These are phyloP conservation scores for Lateolabrax maculatus DNA, from an alignment of 2,797 vertebrate species.

Conservation along the genomic window DNA sequence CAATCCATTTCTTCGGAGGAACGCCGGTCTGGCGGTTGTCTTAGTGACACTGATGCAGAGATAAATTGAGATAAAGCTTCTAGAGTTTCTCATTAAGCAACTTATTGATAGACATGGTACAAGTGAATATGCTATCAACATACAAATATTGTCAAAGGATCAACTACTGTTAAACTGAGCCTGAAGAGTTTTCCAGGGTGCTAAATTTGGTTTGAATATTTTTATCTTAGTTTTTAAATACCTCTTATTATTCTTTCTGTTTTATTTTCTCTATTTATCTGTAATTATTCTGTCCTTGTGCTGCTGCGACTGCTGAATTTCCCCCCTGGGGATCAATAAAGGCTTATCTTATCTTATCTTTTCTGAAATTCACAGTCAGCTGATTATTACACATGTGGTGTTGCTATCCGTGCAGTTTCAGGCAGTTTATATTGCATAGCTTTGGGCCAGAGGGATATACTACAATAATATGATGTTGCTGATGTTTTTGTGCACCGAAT, in stretches of 20 bases:
- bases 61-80: background rate
- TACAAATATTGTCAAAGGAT: background rate
- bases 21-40: background rate
- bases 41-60: background rate
- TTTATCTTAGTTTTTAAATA: too few relatives aligned
- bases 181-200: background rate
- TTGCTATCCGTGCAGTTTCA: background rate
- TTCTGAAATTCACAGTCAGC: background rate
- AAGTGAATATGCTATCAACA: background rate
- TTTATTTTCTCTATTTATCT: too few relatives aligned
- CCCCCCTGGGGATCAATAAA: too few relatives aligned
- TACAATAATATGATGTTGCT: too few relatives aligned
- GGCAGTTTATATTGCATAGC: background rate
- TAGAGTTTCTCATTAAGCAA: background rate
- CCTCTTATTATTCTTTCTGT: too few relatives aligned
- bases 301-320: too few relatives aligned
- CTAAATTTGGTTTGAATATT: background rate
- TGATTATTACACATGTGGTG: background rate
- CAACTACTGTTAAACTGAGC: background rate
- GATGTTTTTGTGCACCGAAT: too few relatives aligned
- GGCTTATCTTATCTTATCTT: too few relatives aligned
- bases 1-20: constrained; percentile 11
- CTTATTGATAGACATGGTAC: constrained; percentile 3
- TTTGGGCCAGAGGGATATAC: background rate
- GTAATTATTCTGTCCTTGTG: too few relatives aligned